Conservation (phyloP, 2,797 vertebrate species). For the Tolypeutes matacus region DNA sequence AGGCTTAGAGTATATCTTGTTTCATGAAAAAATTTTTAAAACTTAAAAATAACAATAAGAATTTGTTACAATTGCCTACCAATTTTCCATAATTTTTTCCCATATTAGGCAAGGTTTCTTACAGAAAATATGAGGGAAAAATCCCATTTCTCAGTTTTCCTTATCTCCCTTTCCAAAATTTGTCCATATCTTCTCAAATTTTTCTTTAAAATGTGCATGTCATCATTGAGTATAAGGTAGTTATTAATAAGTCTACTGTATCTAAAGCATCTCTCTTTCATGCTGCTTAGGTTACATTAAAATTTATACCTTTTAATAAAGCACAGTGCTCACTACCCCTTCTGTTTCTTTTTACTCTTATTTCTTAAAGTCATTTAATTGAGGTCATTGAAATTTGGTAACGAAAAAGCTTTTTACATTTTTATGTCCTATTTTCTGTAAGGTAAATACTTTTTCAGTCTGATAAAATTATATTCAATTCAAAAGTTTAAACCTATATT, state of each 20-base stretch:
- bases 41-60: background rate
- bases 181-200: background rate
- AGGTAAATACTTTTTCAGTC: background rate
- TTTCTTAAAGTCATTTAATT: slow-evolving; percentile 3
- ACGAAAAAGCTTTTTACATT: background rate
- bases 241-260: background rate
- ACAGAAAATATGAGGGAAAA: background rate
- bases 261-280: background rate
- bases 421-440: slow-evolving; percentile 38
- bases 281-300: background rate
- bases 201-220: background rate
- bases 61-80: background rate
- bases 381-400: slow-evolving; percentile 17
- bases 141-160: background rate
- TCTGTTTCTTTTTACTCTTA: background rate
- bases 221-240: background rate
- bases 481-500: background rate
- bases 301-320: background rate
- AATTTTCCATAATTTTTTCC: background rate
- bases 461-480: slow-evolving; percentile 32
- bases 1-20: background rate
- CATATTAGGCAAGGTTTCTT: background rate
- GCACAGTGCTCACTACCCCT: background rate
- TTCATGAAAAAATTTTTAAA: slow-evolving; percentile 4
- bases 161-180: background rate